Evolutionary conservation across 2,113 vertebrate species (phyloP).

Genomic region (Salvelinus fontinalis): DNA sequence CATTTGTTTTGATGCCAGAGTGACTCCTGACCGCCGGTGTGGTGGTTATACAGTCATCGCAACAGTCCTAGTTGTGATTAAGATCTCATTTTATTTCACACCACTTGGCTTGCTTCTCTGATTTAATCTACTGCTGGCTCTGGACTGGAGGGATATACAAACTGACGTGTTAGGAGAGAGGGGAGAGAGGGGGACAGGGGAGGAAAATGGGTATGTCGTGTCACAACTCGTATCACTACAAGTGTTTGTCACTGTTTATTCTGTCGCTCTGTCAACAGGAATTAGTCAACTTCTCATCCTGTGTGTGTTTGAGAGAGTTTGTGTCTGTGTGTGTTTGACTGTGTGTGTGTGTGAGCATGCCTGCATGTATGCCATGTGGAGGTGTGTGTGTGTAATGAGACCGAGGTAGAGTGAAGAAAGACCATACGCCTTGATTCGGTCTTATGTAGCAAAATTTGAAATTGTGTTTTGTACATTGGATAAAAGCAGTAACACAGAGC

Average conservation of each 20-base stretch:
- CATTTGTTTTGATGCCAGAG: too few species aligned
- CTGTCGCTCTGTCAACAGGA: constrained; percentile 52
- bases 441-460: too few species aligned
- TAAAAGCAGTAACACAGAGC: too few species aligned
- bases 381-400: background rate
- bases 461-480: too few species aligned
- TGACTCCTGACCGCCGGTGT: too few species aligned
- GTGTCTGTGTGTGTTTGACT: background rate
- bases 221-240: constrained; percentile 48
- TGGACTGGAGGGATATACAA: constrained; percentile 56
- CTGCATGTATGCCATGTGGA: background rate
- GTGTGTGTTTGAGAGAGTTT: background rate
- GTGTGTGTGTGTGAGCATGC: background rate
- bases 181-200: background rate
- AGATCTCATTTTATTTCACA: constrained; percentile 72
- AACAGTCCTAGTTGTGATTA: constrained; percentile 47
- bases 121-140: constrained; percentile 62
- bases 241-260: constrained; percentile 37
- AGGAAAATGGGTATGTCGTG: constrained; percentile 18
- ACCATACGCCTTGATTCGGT: background rate
- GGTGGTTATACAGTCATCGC: too few species aligned
- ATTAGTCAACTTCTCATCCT: constrained; percentile 54
- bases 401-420: background rate
- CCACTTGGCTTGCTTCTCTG: constrained; percentile 42
- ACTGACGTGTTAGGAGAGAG: constrained; percentile 37